Base-by-base conservation (phyloP, 2,888 invertebrate species). In the Sarcophaga carnaria region DNA sequence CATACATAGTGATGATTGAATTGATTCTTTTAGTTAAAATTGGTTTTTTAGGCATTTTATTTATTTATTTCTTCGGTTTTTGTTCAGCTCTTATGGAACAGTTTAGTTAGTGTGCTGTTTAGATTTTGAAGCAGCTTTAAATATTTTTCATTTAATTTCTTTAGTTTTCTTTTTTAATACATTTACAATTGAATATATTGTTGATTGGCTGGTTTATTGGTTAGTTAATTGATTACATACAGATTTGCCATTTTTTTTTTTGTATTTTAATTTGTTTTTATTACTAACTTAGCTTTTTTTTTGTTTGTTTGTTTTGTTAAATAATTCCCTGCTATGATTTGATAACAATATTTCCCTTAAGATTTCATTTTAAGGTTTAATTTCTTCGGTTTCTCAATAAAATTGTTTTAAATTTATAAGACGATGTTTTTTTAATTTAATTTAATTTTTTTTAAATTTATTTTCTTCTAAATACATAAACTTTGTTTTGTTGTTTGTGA, bases 241-340 rank as follows among this genome's bases (percentile, higher is more conserved):
- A 63, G 37, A 37, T 37, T 72, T 83, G 85, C 75, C 85, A 60
- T 76, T n/a, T 76, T n/a, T 76, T n/a, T 67, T 78, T 85, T 84
- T 60, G 62, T 49, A 66, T 63, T 45, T 63, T 62, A 17, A 37
- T n/a, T 37, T 45, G 59, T 14, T 80, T 83, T 85, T 84, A 59
- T 76, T 87, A 76, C 59, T 81, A 54, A 17, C 54, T 54, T 54
- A 72, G 62, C 76, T 80, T 77, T 87, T 80, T 72, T 66, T 85
- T 85, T 69, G 22, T 80, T 83, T 85, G 64, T 66, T 85, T 85
- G 59, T 14, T 80, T 83, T 85, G 64, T 78, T 72, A 85, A 83
- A 83, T 83, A 81, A 80, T 80, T 88, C 85, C 86, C 83, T 85
- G 83, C 86, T 88, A 78, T 81, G 67, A 79, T 88, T 88, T 84